Conservation (phyloP, 2,888 invertebrate genomes). For the Eutolmus rufibarbis region DNA sequence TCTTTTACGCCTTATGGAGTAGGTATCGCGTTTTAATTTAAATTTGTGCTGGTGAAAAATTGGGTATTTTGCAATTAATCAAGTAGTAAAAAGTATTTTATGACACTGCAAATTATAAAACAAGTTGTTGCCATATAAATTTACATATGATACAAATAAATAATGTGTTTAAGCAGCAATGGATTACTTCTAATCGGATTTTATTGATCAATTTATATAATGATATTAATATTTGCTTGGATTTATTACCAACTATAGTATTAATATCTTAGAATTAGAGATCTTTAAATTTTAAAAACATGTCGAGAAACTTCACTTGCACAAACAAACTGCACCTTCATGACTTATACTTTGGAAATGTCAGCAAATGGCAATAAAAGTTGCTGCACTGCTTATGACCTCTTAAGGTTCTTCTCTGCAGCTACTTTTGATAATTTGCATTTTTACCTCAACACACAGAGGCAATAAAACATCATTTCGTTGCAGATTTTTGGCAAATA, state of each 20-base stretch:
- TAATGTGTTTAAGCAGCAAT: no score
- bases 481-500: background rate
- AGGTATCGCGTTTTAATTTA: background rate
- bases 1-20: no score
- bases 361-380: background rate
- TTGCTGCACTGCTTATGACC: background rate
- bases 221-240: no score
- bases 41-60: background rate
- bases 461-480: background rate
- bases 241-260: background rate
- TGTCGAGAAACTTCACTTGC: background rate
- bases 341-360: background rate
- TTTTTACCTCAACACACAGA: background rate
- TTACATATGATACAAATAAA: no score
- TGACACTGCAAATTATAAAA: no score
- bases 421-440: background rate
- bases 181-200: no score
- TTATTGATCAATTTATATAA: no score
- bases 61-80: background rate
- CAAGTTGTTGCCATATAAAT: no score
- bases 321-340: background rate
- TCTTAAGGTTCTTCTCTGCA: background rate
- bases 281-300: background rate
- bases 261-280: background rate
- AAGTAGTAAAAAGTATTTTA: background rate